Conservation (phyloP, 92 coral and sea anemone species). For the Umimayanthus chanpuru region DNA sequence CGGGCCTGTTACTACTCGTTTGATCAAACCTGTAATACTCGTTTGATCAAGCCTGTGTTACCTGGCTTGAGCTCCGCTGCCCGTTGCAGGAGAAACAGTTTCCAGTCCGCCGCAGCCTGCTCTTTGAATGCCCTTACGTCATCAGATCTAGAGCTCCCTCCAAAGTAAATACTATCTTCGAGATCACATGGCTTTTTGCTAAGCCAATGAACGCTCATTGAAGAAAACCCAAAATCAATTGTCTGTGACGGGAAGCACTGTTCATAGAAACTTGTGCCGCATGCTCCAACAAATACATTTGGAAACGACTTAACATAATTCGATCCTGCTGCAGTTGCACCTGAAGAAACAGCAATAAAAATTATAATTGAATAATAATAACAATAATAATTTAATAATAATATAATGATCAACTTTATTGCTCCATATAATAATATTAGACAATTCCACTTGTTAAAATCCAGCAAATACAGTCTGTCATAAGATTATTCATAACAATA, state of each 20-base stretch:
- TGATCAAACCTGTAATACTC: no score
- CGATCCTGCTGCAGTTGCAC: not conserved
- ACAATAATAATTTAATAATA: no score
- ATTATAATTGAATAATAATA: no score
- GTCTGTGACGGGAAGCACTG: conserved; percentile 68
- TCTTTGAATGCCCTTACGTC: not conserved
- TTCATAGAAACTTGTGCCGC: conserved; percentile 70
- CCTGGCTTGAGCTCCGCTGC: not conserved
- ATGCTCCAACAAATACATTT: conserved; percentile 66
- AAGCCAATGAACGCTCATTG: conserved; percentile 68
- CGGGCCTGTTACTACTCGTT: no score
- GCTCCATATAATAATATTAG: no score
- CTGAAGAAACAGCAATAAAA: not conserved
- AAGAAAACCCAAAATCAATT: conserved; percentile 61
- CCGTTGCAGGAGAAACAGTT: not conserved
- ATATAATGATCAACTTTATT: no score
- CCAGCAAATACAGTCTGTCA: no score
- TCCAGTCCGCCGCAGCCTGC: no score
- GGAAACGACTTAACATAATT: not conserved
- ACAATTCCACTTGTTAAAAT: no score
- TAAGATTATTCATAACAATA: no score
- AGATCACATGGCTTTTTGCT: conserved; percentile 35
- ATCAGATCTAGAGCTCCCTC: not conserved
- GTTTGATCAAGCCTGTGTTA: not conserved
- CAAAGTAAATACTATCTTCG: not conserved